These are phyloP conservation scores for Drosophila nasuta DNA, from an alignment of 1,140 invertebrate genomes.

Conservation along the genomic window DNA sequence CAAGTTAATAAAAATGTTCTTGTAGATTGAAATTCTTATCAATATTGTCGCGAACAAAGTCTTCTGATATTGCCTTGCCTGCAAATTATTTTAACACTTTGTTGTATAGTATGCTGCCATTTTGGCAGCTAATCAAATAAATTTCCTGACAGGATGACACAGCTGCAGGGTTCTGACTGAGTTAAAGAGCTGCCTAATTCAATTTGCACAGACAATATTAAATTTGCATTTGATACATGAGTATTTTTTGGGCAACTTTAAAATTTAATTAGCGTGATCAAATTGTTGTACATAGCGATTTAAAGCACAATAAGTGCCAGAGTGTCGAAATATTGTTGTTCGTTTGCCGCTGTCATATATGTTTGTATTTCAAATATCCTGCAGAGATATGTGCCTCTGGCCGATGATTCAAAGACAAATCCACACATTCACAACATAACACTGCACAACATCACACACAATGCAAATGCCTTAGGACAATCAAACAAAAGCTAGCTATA, in stretches of 20 bases:
- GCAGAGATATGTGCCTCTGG: constrained; percentile 29
- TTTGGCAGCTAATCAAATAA: constrained; percentile 40
- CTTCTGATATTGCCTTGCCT: background rate
- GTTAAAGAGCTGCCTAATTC: constrained; percentile 53
- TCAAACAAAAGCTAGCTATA: constrained; percentile 48
- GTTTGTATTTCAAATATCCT: constrained; percentile 43
- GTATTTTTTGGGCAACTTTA: constrained; percentile 16
- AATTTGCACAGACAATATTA: constrained; percentile 56
- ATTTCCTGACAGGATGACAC: background rate
- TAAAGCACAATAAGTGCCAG: constrained; percentile 24
- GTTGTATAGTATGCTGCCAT: constrained; percentile 2
- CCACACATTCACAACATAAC: constrained; percentile 7
- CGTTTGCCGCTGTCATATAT: constrained; percentile 45
- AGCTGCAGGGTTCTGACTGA: constrained; percentile 6
- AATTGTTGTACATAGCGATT: constrained; percentile 40
- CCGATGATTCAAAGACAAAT: constrained; percentile 35
- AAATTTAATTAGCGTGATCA: constrained; percentile 57
- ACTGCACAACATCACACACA: constrained; percentile 7
- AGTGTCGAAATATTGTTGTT: constrained; percentile 34
- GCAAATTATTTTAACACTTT: background rate
- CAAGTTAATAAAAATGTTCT: too few relatives aligned
- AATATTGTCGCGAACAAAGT: background rate
- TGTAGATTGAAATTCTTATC: too few relatives aligned
- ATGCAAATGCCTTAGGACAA: constrained; percentile 12
- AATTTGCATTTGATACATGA: constrained; percentile 46